Evolutionary conservation across 2,797 vertebrate species (phyloP), one percentile per base, ranked within the genome.

Genomic region (Sebastes iracundus): DNA sequence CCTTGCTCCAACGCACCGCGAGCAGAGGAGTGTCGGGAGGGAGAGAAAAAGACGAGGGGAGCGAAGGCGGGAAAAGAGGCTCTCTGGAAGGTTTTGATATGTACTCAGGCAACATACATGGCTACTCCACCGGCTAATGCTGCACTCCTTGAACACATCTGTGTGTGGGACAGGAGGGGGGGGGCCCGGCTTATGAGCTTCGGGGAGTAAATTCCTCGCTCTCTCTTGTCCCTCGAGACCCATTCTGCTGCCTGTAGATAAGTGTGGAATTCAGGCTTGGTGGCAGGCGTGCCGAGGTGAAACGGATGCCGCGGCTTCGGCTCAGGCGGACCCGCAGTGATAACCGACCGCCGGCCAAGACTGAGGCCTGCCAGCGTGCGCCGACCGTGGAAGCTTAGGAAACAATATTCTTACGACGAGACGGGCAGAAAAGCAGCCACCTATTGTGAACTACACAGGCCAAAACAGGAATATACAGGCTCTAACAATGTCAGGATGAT

Each of bases 231-330:
- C 80, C 87, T 78, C 28, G 85, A 92, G 91, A 91, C 75, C 28
- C 79, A 80, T 91, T 87, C 93, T 95, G 93, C 83, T 80, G 85
- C 82, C 80, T 89, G 92, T 10, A 93, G 93, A 94, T 94, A 93
- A 94, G 90, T 90, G 82, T 68, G 83, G 87, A 82, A 92, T 76
- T 80, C 91, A 82, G 84, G 83, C 81, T 84, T 20, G 84, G 84
- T 83, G 88, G 83, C 82, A 80, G 86, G 53, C 35, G 49, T 70
- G 53, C 77, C 16, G 76, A 71, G 83, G 80, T 87, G 88, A 88
- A 85, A 90, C 80, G 82, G 90, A 92, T 82, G 89, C 90, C 23
- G 59, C 3, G 73, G 87, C 81, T 79, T 53, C 18, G 10, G 84
- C 82, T 83, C 53, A 61, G 65, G 67, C 30, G 14, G 58, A 72